Base-by-base conservation (phyloP, 2,797 vertebrate species). In the Pteronotus mesoamericanus region DNA sequence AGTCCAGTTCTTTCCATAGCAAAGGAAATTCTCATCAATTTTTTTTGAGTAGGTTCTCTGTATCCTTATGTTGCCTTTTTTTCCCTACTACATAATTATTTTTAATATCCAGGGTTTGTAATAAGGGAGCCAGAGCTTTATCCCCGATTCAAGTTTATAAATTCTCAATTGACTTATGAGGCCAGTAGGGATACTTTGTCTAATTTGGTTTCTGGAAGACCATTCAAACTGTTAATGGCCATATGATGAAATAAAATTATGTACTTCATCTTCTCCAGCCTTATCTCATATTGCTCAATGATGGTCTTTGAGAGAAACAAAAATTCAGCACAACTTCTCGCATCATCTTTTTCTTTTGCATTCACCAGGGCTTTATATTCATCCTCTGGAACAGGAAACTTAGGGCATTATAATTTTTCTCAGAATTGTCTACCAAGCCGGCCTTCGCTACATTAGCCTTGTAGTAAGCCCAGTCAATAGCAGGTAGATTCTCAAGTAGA, bases 121-220 rank as follows among this genome's bases (percentile, higher is more conserved):
- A 89, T 16, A 66, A 37, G 34, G 94, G 53, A 24, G 14, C 57
- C 61, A 89, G 75, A 16, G 14, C 86, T 59, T 96, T 48, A 1
- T 66, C 66, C 59, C 42, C 84, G 92, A 42, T 37, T 34, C 7
- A 22, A 9, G 53, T 89, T 99, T 99, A 99, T 98, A 99, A 95
- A 0, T 99, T 99, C 15, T 98, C 87, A 93, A 99, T 99, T 1
- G 99, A 99, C 97, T 98, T 99, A 98, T 99, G 98, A 39, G 99
- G 99, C 99, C 99, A 99, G 96, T 98, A 99, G 0, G 99, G 99
- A 46, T 99, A 44, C 71, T 99, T 98, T 99, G 98, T 99, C 99
- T 98, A 99, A 93, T 96, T 96, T 99, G 85, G 99, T 99, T 98
- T 99, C 99, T 0, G 99, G 98, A 99, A 99, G 93, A 96, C 82